phyloP scores from a whole-genome alignment of 2,797 vertebrate species.

The Lithobates pipiens region DNA sequence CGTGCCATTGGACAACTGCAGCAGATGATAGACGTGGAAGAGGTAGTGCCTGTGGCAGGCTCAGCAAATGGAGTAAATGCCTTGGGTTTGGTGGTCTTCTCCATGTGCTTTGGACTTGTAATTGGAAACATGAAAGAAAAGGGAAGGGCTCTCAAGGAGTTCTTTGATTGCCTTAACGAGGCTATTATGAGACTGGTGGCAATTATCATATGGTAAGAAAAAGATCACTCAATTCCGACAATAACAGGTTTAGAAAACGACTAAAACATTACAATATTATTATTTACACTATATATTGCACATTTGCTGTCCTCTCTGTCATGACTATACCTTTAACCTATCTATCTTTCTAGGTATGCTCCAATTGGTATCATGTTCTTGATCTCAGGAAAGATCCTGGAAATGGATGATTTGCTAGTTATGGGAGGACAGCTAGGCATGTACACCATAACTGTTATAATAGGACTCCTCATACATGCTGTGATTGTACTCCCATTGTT shows the following conservation, averaged over 20 bases:
- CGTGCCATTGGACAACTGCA: constrained; percentile 81
- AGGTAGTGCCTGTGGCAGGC: constrained; percentile 85
- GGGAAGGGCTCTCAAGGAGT: constrained; percentile 87
- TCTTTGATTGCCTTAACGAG: constrained; percentile 95
- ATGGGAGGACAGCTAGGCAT: constrained; percentile 93
- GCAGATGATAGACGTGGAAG: constrained; percentile 85
- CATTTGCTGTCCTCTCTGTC: not conserved
- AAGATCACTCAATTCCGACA: not conserved
- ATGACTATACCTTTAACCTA: not conserved
- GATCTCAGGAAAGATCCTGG: constrained; percentile 93
- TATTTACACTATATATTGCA: not conserved
- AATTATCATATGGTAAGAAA: constrained; percentile 93
- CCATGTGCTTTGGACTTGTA: constrained; percentile 93
- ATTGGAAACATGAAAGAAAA: constrained; percentile 95
- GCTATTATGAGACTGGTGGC: constrained; percentile 96
- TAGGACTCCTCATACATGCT: constrained; percentile 91
- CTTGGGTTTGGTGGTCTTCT: constrained; percentile 94
- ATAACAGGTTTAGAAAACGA: not conserved
- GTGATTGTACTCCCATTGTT: constrained; percentile 89
- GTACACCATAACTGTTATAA: constrained; percentile 91
- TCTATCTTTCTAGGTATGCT: constrained; percentile 83
- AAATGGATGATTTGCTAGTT: constrained; percentile 92
- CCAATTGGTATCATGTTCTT: constrained; percentile 95
- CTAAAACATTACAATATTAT: not conserved
- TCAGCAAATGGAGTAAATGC: constrained; percentile 92